Percentiles rank a stretch among this genome's conserved stretches.
Conservation (phyloP, 2,888 invertebrate genomes). For the Spodoptera littoralis region DNA sequence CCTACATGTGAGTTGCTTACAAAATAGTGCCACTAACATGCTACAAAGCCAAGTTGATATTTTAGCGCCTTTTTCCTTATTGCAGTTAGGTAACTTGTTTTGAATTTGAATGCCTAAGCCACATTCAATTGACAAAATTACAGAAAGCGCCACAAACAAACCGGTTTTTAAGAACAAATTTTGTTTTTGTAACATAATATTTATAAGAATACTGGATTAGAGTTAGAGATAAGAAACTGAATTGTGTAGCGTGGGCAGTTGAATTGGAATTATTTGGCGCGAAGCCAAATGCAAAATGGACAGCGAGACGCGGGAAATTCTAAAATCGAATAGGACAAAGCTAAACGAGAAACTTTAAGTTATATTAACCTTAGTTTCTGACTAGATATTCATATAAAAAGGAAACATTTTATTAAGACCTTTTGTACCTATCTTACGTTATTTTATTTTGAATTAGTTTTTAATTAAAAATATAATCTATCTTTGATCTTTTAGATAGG, state of each 20-base stretch:
- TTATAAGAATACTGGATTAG: neutral
- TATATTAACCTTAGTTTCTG: no score
- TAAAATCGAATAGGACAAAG: constrained; percentile 2
- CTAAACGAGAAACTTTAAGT: no score
- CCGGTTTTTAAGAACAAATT: neutral
- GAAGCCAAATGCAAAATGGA: constrained; percentile 19
- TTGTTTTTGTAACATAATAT: neutral
- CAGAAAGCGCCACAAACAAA: neutral
- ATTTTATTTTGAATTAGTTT: no score
- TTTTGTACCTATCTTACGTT: no score
- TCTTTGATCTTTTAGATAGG: no score
- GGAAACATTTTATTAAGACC: no score
- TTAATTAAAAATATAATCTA: no score
- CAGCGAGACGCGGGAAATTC: constrained; percentile 11
- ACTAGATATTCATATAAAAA: no score
- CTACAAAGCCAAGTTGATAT: constrained; percentile 2
- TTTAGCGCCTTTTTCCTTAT: constrained; percentile 29
- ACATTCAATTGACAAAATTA: neutral
- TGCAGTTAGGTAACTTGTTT: neutral
- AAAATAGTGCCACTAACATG: neutral
- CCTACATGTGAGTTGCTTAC: constrained; percentile 2
- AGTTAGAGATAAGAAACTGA: constrained; percentile 15
- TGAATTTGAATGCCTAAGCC: no score
- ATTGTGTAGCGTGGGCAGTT: constrained; percentile 32
- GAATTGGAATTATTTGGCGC: constrained; percentile 40